Evolutionary conservation across 64 coral and sea anemone species (phyloP).

Genomic region (Montipora sp.): DNA sequence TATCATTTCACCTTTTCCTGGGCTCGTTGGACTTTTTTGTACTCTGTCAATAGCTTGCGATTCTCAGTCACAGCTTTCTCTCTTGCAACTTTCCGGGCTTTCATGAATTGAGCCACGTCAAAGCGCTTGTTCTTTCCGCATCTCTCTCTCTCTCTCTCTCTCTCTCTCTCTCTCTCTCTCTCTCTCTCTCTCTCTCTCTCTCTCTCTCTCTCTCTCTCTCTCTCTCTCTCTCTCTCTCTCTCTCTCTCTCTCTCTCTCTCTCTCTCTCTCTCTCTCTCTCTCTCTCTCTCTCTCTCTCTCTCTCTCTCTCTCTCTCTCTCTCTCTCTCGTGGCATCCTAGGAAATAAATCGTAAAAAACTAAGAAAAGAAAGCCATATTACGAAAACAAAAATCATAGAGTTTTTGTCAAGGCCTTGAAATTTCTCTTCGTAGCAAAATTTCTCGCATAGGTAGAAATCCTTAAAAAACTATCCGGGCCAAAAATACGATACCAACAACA

Average conservation of each 20-base stretch:
- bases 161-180: too few relatives aligned
- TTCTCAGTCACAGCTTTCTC: constrained; percentile 27
- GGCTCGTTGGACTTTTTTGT: constrained; percentile 46
- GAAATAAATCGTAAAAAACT: not conserved
- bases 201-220: too few relatives aligned
- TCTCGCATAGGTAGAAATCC: not conserved
- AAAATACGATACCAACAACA: constrained; percentile 21
- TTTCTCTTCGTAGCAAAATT: constrained; percentile 4
- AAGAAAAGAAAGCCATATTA: not conserved
- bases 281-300: too few relatives aligned
- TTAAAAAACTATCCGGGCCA: constrained; percentile 37
- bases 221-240: too few relatives aligned
- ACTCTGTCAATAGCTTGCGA: constrained; percentile 28
- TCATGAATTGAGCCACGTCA: constrained; percentile 57
- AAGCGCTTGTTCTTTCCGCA: constrained; percentile 39
- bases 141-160: too few relatives aligned
- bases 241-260: too few relatives aligned
- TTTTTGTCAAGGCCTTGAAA: constrained; percentile 39
- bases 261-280: too few relatives aligned
- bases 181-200: too few relatives aligned
- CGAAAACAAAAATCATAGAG: constrained; percentile 65
- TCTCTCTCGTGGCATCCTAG: constrained; percentile 50
- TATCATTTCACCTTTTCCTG: constrained; percentile 53
- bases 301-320: too few relatives aligned
- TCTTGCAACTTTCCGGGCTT: constrained; percentile 52